Evolutionary conservation across 2,113 vertebrate genomes (phyloP).

Genomic region (Scytalopus superciliaris): DNA sequence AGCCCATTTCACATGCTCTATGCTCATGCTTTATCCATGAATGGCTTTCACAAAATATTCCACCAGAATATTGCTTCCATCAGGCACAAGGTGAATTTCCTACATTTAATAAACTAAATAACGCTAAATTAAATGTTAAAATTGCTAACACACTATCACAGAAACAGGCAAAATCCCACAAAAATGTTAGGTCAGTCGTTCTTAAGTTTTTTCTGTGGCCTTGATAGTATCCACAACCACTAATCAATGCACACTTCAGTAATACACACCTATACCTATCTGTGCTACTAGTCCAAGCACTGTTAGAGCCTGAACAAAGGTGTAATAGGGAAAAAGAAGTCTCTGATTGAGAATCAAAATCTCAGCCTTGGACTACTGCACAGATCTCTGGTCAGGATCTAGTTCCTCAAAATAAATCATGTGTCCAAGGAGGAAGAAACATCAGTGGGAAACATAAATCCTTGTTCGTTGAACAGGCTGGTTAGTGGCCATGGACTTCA

Average conservation of each 20-base stretch:
- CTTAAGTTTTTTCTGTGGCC: neutral
- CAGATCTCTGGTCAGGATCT: neutral
- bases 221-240: neutral
- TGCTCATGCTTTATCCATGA: neutral
- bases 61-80: neutral
- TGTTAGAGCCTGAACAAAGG: neutral
- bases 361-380: neutral
- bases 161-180: neutral
- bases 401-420: neutral
- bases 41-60: accelerated
- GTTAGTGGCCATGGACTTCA: neutral
- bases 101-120: neutral
- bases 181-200: neutral
- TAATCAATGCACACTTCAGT: neutral
- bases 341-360: neutral
- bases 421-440: neutral
- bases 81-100: neutral
- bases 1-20: neutral
- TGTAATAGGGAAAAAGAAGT: neutral
- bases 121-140: neutral
- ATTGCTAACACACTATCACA: neutral
- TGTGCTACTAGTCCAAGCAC: accelerated
- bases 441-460: neutral
- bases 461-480: neutral
- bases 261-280: neutral